Evolutionary conservation across 2,888 invertebrate genomes (phyloP), one percentile per base, ranked within the genome.

Genomic region (Rhagonycha lutea): DNA sequence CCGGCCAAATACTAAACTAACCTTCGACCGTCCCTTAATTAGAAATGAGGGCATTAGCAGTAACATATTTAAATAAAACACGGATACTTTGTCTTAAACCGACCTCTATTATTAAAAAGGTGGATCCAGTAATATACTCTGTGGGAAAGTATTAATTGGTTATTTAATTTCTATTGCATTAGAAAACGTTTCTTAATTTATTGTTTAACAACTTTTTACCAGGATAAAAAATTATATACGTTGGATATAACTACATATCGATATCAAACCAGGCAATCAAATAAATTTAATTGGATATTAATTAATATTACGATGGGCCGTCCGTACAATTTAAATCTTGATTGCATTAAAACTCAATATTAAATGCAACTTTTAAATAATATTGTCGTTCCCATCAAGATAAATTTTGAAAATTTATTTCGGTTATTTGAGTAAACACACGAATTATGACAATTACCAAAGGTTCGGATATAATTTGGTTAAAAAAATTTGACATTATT

Each of bases 21-120:
- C 74, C 73, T 77, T 80, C 75, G 80, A 72, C 79, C 80, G 72
- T 78, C 80, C 79, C 80, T 83, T 84, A 83, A 83, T 84, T 84
- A 83, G 83, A 82, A 82, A 82, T 79, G 80, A 75, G 75, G 80
- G 80, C 80, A 83, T 82, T 83, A 81, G 79, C 81, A 79, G 80
- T 81, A 81, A 81, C 80, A 81, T 80, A 82, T 81, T 81, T 82
- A 80, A 82, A 82, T 82, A 82, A 82, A 82, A 79, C 79, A 74
- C 77, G 77, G 79, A 77, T 77, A 78, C 77, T 78, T 80, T 76
- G 78, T 79, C 77, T 78, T 79, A 78, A 47, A 78, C 79, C 77
- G 75, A 74, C 72, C 72, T 75, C 72, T 74, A 73, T 77, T 78
- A 79, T 79, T 79, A 79, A 74, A 69, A 68, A 75, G 79, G 80